phyloP scores from a whole-genome alignment of 1,140 invertebrate genomes.

The Arctopsyche grandis region DNA sequence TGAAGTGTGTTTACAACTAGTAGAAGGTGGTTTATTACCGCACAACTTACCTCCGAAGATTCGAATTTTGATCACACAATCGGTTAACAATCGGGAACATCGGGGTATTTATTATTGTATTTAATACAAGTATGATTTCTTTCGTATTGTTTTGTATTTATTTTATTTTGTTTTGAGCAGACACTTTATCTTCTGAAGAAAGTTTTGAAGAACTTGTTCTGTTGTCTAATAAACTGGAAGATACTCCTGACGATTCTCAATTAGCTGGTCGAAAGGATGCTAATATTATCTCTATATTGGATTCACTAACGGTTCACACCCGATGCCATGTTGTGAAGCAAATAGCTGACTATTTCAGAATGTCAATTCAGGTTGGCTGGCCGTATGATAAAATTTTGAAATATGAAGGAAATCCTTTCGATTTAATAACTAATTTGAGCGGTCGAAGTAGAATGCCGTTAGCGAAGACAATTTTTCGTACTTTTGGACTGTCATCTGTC shows the following conservation, averaged over 20 bases:
- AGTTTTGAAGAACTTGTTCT: conserved; percentile 65
- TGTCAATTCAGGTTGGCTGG: conserved; percentile 64
- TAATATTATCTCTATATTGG: conserved; percentile 60
- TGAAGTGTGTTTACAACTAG: conserved; percentile 59
- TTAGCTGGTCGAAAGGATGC: conserved; percentile 61
- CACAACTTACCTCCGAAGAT: conserved; percentile 56
- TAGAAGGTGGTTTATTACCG: conserved; percentile 59
- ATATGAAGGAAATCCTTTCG: conserved; percentile 61
- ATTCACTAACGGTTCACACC: conserved; percentile 60
- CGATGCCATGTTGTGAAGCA: conserved; percentile 61
- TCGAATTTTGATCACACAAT: not conserved
- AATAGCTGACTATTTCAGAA: conserved; percentile 63
- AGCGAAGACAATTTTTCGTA: conserved; percentile 64
- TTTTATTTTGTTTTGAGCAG: conserved; percentile 52
- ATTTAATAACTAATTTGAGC: conserved; percentile 64
- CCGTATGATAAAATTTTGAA: conserved; percentile 62
- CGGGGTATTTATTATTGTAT: not conserved
- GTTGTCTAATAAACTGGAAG: conserved; percentile 62
- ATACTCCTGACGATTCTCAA: conserved; percentile 55
- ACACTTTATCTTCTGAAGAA: conserved; percentile 60
- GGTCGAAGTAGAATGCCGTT: conserved; percentile 62
- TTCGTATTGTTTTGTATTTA: conserved; percentile 35
- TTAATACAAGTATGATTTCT: not conserved
- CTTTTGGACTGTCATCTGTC: conserved; percentile 62
- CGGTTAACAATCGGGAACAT: not conserved